These are phyloP conservation scores for Osmoderma eremita DNA, from an alignment of 2,888 invertebrate species.

Conservation along the genomic window DNA sequence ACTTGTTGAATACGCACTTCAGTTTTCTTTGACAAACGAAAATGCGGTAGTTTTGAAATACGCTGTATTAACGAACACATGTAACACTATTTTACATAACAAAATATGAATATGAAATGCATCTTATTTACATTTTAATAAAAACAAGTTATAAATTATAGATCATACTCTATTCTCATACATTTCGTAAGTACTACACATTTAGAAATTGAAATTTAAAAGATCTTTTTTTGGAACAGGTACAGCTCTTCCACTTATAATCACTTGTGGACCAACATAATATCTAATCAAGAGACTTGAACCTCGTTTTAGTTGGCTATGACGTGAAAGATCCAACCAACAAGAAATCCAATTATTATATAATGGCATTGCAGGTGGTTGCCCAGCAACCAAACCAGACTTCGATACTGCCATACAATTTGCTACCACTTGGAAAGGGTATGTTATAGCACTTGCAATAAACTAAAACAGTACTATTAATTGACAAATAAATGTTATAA, in stretches of 20 bases:
- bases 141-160: constrained; percentile 33
- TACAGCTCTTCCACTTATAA: constrained; percentile 58
- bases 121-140: constrained; percentile 34
- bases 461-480: constrained; percentile 65
- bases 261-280: constrained; percentile 67
- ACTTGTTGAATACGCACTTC: constrained; percentile 56
- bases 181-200: constrained; percentile 6
- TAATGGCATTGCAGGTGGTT: constrained; percentile 84
- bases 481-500: constrained; percentile 10
- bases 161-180: constrained; percentile 23
- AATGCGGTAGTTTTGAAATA: constrained; percentile 13
- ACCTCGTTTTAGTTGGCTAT: constrained; percentile 86
- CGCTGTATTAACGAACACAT: neutral
- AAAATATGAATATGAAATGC: constrained; percentile 6
- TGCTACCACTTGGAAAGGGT: constrained; percentile 91
- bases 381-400: constrained; percentile 82
- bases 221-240: constrained; percentile 48
- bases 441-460: constrained; percentile 85
- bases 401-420: constrained; percentile 91
- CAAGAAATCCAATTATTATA: constrained; percentile 86
- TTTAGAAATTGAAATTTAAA: constrained; percentile 42
- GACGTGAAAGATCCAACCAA: constrained; percentile 79
- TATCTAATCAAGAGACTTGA: constrained; percentile 85
- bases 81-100: constrained; percentile 23
- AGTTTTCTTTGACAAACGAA: constrained; percentile 16